Evolutionary conservation across 1,140 invertebrate species (phyloP).

Genomic region (Solenopsis fugax): DNA sequence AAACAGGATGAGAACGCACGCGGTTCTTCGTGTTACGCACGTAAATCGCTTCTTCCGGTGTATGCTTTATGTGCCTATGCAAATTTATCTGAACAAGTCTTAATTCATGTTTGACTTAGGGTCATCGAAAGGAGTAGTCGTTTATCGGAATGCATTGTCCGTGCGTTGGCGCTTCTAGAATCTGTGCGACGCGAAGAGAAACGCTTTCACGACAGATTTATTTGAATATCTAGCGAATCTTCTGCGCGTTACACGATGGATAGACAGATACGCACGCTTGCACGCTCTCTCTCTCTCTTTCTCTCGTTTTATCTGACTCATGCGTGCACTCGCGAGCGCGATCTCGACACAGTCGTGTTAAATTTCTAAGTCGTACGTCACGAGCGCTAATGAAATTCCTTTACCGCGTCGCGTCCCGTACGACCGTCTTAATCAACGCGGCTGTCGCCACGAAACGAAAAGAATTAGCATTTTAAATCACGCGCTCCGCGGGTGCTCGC

Average conservation of each 20-base stretch:
- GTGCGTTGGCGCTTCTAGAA: background rate
- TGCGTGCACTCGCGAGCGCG: background rate
- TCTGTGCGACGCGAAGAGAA: background rate
- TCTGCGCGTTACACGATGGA: conserved; percentile 16
- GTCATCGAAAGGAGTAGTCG: conserved; percentile 6
- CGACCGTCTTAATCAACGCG: conserved; percentile 80
- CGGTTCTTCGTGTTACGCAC: background rate
- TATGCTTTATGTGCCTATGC: background rate
- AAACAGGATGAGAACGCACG: background rate
- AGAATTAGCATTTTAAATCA: conserved; percentile 82
- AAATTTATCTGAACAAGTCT: background rate
- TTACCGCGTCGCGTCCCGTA: conserved; percentile 58
- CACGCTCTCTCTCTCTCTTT: background rate
- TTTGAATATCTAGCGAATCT: conserved; percentile 19
- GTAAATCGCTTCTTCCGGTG: background rate
- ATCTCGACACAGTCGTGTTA: conserved; percentile 29
- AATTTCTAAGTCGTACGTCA: conserved; percentile 74
- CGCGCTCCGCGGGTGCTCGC: conserved; percentile 76
- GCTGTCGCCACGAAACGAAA: conserved; percentile 74
- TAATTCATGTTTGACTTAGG: background rate
- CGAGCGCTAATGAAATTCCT: conserved; percentile 78
- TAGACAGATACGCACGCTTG: background rate
- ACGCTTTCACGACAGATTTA: conserved; percentile 32
- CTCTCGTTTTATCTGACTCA: background rate
- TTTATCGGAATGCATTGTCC: background rate